These are phyloP conservation scores for Lasioglossum zephyrum DNA, from an alignment of 2,888 invertebrate genomes.

Conservation along the genomic window DNA sequence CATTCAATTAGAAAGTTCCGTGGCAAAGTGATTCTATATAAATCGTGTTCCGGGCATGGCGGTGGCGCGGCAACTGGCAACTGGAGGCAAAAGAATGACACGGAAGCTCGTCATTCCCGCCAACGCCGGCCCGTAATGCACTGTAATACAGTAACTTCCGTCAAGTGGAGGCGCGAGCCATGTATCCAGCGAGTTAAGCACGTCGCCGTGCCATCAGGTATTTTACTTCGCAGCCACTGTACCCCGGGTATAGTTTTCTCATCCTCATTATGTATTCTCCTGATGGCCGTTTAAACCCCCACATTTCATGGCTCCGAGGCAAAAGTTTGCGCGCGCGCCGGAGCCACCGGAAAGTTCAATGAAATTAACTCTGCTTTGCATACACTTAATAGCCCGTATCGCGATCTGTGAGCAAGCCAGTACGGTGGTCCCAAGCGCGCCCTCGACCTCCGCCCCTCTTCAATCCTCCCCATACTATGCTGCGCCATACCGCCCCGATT, in stretches of 20 bases:
- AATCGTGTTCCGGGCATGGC: background rate
- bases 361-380: constrained; percentile 79
- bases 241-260: constrained; percentile 68
- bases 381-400: constrained; percentile 78
- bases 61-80: background rate
- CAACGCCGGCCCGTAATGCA: constrained; percentile 36
- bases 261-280: constrained; percentile 75
- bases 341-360: constrained; percentile 76
- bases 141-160: constrained; percentile 47
- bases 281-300: constrained; percentile 68
- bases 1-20: constrained; percentile 15
- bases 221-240: constrained; percentile 55
- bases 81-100: constrained; percentile 21
- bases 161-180: constrained; percentile 45
- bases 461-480: background rate
- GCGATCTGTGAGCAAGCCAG: constrained; percentile 56
- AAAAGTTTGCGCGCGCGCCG: constrained; percentile 67
- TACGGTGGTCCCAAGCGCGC: constrained; percentile 42
- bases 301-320: constrained; percentile 72
- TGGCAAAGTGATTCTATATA: constrained; percentile 15
- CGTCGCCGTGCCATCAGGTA: constrained; percentile 51
- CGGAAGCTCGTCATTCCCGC: constrained; percentile 38
- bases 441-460: constrained; percentile 16
- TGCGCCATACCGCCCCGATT: constrained; percentile 29
- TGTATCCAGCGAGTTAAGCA: constrained; percentile 51